Percentiles rank a stretch among this genome's conserved stretches.
phyloP scores from a whole-genome alignment of 2,113 vertebrate genomes.

The Lepus timidus region DNA sequence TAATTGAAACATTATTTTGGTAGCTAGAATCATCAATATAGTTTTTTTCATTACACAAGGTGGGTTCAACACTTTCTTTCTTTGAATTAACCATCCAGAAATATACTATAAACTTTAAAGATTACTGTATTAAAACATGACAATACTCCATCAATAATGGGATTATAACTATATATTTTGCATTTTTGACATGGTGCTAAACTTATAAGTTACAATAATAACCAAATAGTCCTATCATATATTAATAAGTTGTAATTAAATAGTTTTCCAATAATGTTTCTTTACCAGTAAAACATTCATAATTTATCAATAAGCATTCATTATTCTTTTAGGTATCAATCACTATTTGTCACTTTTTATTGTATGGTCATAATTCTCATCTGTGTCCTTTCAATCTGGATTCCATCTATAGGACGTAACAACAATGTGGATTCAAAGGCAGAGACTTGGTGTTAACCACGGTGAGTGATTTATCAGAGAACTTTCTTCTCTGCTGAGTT shows the following conservation, averaged over 20 bases:
- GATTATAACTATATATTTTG: background rate
- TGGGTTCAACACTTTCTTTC: background rate
- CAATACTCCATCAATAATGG: background rate
- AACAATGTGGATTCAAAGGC: background rate
- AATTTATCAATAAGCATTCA: background rate
- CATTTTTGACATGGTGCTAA: background rate
- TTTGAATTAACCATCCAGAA: background rate
- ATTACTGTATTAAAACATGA: background rate
- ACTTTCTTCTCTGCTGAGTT: background rate
- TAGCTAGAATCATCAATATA: background rate
- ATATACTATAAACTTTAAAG: background rate
- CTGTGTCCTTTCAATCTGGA: background rate
- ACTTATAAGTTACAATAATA: background rate
- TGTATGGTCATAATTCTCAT: background rate
- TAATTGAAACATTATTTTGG: constrained; percentile 3
- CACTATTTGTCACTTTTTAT: background rate
- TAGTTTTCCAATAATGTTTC: background rate
- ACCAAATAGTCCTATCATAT: background rate
- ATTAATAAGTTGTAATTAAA: background rate
- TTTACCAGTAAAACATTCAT: background rate
- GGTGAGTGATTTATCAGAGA: background rate
- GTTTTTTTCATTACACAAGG: background rate
- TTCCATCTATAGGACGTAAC: background rate
- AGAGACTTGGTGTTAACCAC: background rate
- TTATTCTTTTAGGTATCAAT: background rate